Percentiles rank a stretch among this genome's conserved stretches.
These are phyloP conservation scores for Deilephila elpenor DNA, from an alignment of 2,888 invertebrate species.

Conservation along the genomic window DNA sequence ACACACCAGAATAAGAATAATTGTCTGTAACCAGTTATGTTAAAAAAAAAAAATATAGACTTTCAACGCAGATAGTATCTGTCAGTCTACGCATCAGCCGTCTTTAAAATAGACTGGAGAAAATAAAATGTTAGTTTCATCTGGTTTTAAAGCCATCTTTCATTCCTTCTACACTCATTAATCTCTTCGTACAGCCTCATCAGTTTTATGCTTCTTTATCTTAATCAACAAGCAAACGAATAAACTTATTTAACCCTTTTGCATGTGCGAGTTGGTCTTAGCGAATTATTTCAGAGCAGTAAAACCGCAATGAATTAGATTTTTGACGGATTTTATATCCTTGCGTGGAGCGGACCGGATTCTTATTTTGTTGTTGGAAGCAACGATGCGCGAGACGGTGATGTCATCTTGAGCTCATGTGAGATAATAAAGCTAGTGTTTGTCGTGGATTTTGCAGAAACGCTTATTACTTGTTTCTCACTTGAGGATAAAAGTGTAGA, in stretches of 20 bases:
- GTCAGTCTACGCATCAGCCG: neutral
- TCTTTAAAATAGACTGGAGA: neutral
- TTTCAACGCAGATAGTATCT: too few species aligned
- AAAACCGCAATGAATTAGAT: neutral
- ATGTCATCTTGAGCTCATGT: conserved; percentile 60
- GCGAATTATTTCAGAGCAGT: neutral
- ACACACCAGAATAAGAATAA: too few species aligned
- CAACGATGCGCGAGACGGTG: conserved; percentile 62
- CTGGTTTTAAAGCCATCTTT: conserved; percentile 5
- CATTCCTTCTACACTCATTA: conserved; percentile 19
- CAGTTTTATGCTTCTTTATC: conserved; percentile 9
- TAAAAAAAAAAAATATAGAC: neutral
- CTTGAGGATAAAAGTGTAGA: neutral
- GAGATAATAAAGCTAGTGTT: conserved; percentile 44
- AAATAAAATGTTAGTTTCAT: neutral
- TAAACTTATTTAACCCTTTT: neutral
- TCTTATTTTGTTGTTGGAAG: conserved; percentile 56
- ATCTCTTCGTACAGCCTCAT: conserved; percentile 8
- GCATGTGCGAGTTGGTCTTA: neutral
- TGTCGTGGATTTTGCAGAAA: conserved; percentile 24
- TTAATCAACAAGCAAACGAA: conserved; percentile 13
- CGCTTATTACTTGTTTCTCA: neutral
- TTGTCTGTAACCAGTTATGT: neutral
- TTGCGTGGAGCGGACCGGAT: conserved; percentile 53
- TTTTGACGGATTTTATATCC: conserved; percentile 47